phyloP scores from a whole-genome alignment of 2,888 invertebrate species.

The Lasiommata megera region DNA sequence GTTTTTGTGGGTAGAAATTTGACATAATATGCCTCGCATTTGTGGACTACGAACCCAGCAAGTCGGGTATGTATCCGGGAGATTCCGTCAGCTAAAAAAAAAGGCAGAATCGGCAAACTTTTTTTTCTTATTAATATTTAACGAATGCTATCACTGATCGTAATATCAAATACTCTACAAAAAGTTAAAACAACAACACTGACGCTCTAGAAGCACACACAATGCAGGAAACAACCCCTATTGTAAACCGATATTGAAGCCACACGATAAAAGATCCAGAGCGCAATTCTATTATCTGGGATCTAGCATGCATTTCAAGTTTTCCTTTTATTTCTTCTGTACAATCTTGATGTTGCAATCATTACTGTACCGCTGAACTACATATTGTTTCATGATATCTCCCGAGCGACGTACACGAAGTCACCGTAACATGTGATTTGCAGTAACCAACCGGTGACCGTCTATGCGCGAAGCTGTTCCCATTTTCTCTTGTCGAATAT shows the following conservation, averaged over 20 bases:
- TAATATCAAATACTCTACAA: background rate
- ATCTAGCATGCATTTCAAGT: conserved; percentile 11
- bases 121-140: too few species aligned
- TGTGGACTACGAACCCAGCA: too few species aligned
- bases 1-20: too few species aligned
- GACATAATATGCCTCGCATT: too few species aligned
- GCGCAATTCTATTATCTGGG: conserved; percentile 9
- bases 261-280: conserved; percentile 16
- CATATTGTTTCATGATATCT: background rate
- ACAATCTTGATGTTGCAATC: background rate
- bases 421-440: too few species aligned
- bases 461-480: too few species aligned
- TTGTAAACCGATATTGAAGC: conserved; percentile 20
- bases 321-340: conserved; percentile 4
- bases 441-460: too few species aligned
- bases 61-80: too few species aligned
- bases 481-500: too few species aligned
- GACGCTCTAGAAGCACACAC: background rate
- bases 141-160: background rate
- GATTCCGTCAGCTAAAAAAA: too few species aligned
- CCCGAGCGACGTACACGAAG: background rate
- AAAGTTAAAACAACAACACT: background rate
- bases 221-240: conserved; percentile 12
- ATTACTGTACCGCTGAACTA: background rate
- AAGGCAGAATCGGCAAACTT: too few species aligned